Evolutionary conservation across 2,797 vertebrate genomes (phyloP), one percentile per base, ranked within the genome.

Genomic region (Rhinella marina): DNA sequence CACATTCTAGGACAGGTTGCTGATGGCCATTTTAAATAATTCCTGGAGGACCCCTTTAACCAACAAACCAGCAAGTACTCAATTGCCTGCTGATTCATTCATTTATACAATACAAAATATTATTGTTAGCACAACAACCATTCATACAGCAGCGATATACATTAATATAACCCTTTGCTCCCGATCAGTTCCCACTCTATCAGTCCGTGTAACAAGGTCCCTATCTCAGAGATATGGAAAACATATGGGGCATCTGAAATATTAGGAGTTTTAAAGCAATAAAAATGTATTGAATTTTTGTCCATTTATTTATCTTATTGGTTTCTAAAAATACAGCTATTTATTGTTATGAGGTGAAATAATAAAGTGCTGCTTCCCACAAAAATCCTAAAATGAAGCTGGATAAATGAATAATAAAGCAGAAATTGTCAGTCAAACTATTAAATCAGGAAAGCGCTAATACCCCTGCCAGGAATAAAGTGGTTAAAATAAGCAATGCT

Each of bases 401-500:
- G 50, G 56, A 77, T 54, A 52, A 16, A 54, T 77, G 75, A 77
- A 25, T 77, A 77, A 77, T 77, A 77, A 77, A 77, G 48, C 54
- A 77, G 50, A 23, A 25, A 54, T 77, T 54, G 50, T 77, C 75
- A 77, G 50, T 77, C 75, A 54, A 77, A n/a, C 50, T 77, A 77
- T 77, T 77, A 77, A 77, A 77, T 77, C 50, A 54, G 75, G 50
- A 77, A 77, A 77, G 54, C 2, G 50, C 48, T 77, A 54, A 77
- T 54, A 77, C n/a, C 23, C 13, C 23, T 77, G 75, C 75, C 75
- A 77, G 75, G 75, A 77, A 77, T 54, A 77, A 77, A 77, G 75
- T 13, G 14, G 75, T n/a, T 73, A 77, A 52, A 77, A 77, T 54
- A 77, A 25, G 75, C 75, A 77, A 48, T 50, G 7, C 75, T 25